Conservation (phyloP, 1,140 invertebrate species). For the Thrips palmi region DNA sequence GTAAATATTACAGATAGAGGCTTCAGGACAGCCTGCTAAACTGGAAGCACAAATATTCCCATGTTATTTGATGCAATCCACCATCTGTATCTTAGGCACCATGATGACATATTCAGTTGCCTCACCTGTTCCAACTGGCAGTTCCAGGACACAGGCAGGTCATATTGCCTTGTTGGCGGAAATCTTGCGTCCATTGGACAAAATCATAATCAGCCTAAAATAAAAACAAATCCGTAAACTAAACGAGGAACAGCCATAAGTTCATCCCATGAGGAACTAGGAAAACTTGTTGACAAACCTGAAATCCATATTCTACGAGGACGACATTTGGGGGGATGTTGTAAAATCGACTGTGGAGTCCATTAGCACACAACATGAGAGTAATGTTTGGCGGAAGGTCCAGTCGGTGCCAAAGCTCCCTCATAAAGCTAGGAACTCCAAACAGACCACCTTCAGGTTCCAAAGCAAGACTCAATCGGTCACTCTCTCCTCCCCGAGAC, state of each 20-base stretch:
- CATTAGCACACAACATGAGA: slow-evolving; percentile 36
- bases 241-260: not conserved
- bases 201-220: slow-evolving; percentile 46
- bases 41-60: too few species aligned
- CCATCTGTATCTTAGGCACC: slow-evolving; percentile 13
- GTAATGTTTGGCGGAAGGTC: slow-evolving; percentile 32
- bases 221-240: slow-evolving; percentile 12
- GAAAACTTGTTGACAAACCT: slow-evolving; percentile 25
- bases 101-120: slow-evolving; percentile 14
- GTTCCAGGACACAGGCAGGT: slow-evolving; percentile 42
- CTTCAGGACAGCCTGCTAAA: slow-evolving; percentile 42
- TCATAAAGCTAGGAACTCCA: slow-evolving; percentile 19
- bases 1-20: slow-evolving; percentile 38
- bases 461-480: not conserved
- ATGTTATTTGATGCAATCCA: too few species aligned
- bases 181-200: slow-evolving; percentile 32
- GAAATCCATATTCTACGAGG: slow-evolving; percentile 43
- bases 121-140: slow-evolving; percentile 39
- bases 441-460: not conserved
- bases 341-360: slow-evolving; percentile 25
- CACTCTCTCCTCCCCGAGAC: not conserved
- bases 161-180: slow-evolving; percentile 31
- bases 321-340: slow-evolving; percentile 36
- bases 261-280: slow-evolving; percentile 11
- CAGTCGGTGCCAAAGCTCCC: slow-evolving; percentile 31